phyloP scores from a whole-genome alignment of 2,797 vertebrate species.

The Clarias pachynema region DNA sequence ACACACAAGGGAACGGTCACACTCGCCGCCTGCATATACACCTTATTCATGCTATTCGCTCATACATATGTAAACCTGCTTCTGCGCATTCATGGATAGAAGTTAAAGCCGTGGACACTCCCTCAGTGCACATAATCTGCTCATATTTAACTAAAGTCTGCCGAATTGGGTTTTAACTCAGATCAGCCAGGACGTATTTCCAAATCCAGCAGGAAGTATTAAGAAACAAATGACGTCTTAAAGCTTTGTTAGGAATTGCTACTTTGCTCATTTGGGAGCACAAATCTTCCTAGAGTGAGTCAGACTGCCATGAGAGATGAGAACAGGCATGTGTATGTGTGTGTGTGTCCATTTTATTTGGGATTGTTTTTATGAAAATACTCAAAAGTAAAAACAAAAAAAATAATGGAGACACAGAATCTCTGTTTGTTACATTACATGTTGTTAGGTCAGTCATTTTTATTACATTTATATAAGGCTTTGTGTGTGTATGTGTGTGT shows the following conservation, averaged over 20 bases:
- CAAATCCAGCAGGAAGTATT: conserved; percentile 35
- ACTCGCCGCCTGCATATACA: conserved; percentile 8
- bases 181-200: conserved; percentile 10
- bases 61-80: conserved; percentile 43
- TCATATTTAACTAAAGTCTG: conserved; percentile 18
- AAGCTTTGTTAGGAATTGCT: conserved; percentile 27
- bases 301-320: conserved; percentile 8
- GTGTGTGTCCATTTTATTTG: background rate
- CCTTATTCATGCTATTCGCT: conserved; percentile 32
- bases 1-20: conserved; percentile 27
- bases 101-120: conserved; percentile 17
- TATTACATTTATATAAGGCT: background rate
- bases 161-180: background rate
- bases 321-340: background rate
- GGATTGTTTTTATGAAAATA: background rate
- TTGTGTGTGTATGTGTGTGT: conserved; percentile 59
- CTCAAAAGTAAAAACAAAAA: background rate
- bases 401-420: background rate
- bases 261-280: conserved; percentile 15
- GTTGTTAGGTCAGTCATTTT: background rate
- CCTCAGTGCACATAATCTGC: conserved; percentile 25
- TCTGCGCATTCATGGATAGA: conserved; percentile 28
- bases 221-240: conserved; percentile 18
- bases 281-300: conserved; percentile 25
- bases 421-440: background rate